Evolutionary conservation across 2,888 invertebrate genomes (phyloP), one percentile per base, ranked within the genome.

Genomic region (Drosophila falleni): DNA sequence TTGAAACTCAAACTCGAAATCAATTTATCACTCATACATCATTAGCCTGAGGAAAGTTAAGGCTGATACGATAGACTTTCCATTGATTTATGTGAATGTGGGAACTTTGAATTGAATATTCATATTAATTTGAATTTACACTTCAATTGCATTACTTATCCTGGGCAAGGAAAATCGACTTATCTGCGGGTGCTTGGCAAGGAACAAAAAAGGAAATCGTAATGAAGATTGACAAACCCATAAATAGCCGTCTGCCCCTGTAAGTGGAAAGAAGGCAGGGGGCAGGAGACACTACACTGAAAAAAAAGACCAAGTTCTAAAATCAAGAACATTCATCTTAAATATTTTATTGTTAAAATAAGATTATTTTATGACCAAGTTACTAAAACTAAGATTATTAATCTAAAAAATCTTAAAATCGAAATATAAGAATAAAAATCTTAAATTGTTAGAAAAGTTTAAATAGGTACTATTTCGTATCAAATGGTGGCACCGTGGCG

Each of bases 161-260:
- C 85, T 80, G 82, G 33, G 35, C 8, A 67, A 71, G 83, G 70
- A 76, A 51, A 70, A 33, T 54, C 37, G 10, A 15, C 56, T 46
- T 42, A 72, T 51, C 85, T 85, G 83, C 85, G 86, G 85, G 88
- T 69, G 56, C 49, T 64, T 61, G 47, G 10, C 29, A 63, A 62
- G 53, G 54, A 58, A 62, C 61, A n/a, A 33, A 47, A 47, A 56
- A 60, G 54, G 63, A 65, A 81, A 68, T 69, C 59, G 37, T 75
- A 78, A 86, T 83, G 71, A 83, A 81, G 88, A 87, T 71, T 86
- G 85, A 86, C 88, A 71, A 67, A 41, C 75, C 69, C 71, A 68
- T 67, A 85, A 87, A 84, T 87, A 84, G 76, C 74, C 31, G 9
- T 31, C 31, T 31, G 31, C 31, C 60, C 51, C 13, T 19, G 41